Evolutionary conservation across 2,797 vertebrate species (phyloP).

Genomic region (Graptemys geographica): DNA sequence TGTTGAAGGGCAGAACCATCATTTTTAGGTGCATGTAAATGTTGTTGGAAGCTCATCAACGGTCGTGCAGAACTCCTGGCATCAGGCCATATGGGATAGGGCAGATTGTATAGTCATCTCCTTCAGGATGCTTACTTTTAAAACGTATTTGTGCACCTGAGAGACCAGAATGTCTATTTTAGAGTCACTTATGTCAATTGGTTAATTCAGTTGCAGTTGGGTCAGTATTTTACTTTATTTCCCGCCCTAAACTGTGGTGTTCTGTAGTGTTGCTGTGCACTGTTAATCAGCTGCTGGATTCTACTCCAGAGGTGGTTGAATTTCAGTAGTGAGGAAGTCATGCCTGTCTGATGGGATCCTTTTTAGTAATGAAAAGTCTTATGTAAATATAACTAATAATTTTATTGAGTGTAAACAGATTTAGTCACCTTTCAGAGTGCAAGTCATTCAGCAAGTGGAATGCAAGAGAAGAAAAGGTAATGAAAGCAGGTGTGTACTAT

Average conservation of each 20-base stretch:
- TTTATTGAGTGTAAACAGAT: background rate
- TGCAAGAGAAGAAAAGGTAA: background rate
- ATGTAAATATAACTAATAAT: background rate
- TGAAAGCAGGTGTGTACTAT: background rate
- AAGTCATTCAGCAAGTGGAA: background rate
- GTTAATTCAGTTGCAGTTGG: background rate
- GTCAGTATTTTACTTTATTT: constrained; percentile 24
- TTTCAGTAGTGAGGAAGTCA: background rate
- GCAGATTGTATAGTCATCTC: background rate
- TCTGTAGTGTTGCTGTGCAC: background rate
- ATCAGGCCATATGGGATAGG: fast-evolving
- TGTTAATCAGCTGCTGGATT: constrained; percentile 19
- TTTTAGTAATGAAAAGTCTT: background rate
- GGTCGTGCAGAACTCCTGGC: background rate
- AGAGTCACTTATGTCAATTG: background rate
- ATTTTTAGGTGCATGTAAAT: background rate
- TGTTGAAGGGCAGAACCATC: background rate
- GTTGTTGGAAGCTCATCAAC: background rate
- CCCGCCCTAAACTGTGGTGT: background rate
- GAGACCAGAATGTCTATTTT: background rate
- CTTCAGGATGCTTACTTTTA: background rate
- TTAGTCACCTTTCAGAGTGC: background rate
- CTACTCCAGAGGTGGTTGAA: background rate
- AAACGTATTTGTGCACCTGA: background rate
- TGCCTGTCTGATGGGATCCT: background rate